phyloP scores from a whole-genome alignment of 2,888 invertebrate species.

The Brachypalpus laphriformis region DNA sequence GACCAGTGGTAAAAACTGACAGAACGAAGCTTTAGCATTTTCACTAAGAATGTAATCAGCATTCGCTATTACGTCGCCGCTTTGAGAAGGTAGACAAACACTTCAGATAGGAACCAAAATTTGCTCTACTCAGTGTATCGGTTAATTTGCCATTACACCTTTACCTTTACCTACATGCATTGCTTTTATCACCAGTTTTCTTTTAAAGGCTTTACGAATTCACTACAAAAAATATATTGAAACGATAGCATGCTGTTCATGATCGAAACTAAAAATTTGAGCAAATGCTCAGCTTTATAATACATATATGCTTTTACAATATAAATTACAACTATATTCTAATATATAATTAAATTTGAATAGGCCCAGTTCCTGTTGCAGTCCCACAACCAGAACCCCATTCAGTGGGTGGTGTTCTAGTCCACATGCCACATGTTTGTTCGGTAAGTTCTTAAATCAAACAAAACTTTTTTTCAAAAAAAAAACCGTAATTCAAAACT shows the following conservation, averaged over 20 bases:
- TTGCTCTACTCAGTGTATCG: too few species aligned
- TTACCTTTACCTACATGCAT: too few species aligned
- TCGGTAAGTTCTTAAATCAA: conserved; percentile 82
- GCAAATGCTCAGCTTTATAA: conserved; percentile 18
- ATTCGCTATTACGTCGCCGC: too few species aligned
- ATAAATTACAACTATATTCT: not conserved
- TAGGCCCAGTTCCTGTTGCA: conserved; percentile 83
- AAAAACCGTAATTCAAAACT: conserved; percentile 20
- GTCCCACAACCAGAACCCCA: conserved; percentile 88
- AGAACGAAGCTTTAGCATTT: too few species aligned
- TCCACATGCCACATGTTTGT: conserved; percentile 96
- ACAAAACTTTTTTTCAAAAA: not conserved
- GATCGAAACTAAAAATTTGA: not conserved
- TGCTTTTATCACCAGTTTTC: too few species aligned
- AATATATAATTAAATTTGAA: not conserved
- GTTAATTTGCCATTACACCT: too few species aligned
- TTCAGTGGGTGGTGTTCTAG: conserved; percentile 93
- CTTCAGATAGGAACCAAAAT: too few species aligned
- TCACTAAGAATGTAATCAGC: too few species aligned
- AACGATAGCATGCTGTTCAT: conserved; percentile 38
- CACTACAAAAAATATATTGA: too few species aligned
- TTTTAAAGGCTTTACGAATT: too few species aligned
- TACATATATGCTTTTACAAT: conserved; percentile 25
- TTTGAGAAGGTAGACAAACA: too few species aligned
- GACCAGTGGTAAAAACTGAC: too few species aligned